Evolutionary conservation across 2,888 invertebrate species (phyloP).

Genomic region (Gari tellinella): DNA sequence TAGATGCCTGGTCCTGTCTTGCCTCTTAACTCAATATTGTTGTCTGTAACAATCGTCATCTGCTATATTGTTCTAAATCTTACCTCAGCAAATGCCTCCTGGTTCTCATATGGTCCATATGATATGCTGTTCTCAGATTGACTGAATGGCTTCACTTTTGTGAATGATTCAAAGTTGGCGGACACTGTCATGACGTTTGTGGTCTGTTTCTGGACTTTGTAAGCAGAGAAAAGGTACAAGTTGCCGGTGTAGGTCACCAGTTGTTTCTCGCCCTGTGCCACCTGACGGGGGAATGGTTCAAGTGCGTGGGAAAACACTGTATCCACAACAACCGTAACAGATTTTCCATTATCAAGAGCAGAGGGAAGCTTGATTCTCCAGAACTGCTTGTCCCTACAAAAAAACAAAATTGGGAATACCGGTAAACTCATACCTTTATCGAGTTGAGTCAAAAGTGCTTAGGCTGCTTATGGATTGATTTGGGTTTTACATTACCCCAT

Average conservation of each 20-base stretch:
- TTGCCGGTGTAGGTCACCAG: conserved; percentile 94
- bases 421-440: too few relatives aligned
- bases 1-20: too few relatives aligned
- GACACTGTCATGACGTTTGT: conserved; percentile 92
- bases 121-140: conserved; percentile 92
- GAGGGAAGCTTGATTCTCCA: conserved; percentile 78
- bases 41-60: too few relatives aligned
- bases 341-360: conserved; percentile 78
- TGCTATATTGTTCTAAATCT: too few relatives aligned
- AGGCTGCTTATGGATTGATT: too few relatives aligned
- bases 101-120: conserved; percentile 95
- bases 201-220: conserved; percentile 91
- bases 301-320: conserved; percentile 91
- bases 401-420: too few relatives aligned
- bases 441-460: too few relatives aligned
- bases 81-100: conserved; percentile 86
- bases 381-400: conserved; percentile 65
- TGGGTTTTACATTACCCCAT: too few relatives aligned
- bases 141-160: conserved; percentile 83
- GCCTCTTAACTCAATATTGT: too few relatives aligned
- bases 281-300: conserved; percentile 93
- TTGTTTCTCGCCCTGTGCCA: conserved; percentile 97
- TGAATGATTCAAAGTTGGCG: conserved; percentile 88
- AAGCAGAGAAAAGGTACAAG: conserved; percentile 93
- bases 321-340: conserved; percentile 79